These are phyloP conservation scores for Melieria omissa DNA, from an alignment of 2,888 invertebrate species.

Conservation along the genomic window DNA sequence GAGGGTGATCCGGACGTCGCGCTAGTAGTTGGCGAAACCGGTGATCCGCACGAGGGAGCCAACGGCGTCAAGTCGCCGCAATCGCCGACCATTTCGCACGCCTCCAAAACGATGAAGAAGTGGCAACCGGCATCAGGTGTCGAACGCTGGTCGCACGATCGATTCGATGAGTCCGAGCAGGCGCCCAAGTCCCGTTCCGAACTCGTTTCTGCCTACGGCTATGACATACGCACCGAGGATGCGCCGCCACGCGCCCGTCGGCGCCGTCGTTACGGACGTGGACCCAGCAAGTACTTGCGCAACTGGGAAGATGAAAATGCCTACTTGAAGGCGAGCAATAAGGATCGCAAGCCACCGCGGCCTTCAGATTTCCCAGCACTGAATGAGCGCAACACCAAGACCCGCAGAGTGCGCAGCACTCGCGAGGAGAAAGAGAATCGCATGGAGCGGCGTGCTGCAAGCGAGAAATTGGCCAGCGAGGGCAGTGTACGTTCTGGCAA, in stretches of 20 bases:
- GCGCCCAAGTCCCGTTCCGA: conserved; percentile 66
- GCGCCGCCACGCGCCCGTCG: conserved; percentile 89
- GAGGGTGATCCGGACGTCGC: conserved; percentile 48
- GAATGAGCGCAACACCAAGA: conserved; percentile 56
- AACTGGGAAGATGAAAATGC: conserved; percentile 95
- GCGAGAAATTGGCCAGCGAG: conserved; percentile 15
- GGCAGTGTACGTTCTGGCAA: not conserved
- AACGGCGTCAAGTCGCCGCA: conserved; percentile 56
- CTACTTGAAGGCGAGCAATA: conserved; percentile 73
- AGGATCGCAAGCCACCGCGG: conserved; percentile 66
- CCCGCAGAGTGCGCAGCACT: conserved; percentile 50
- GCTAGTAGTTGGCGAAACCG: conserved; percentile 25
- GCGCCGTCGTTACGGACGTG: conserved; percentile 87
- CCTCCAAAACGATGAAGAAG: conserved; percentile 65
- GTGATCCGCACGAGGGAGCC: conserved; percentile 53
- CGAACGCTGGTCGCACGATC: conserved; percentile 88
- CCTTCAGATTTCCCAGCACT: conserved; percentile 72
- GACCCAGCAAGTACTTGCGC: conserved; percentile 90
- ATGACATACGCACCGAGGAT: conserved; percentile 94
- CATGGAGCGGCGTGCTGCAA: conserved; percentile 50
- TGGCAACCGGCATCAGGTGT: conserved; percentile 66
- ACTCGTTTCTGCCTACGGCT: conserved; percentile 66
- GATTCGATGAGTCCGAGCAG: conserved; percentile 71
- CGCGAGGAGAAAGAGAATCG: conserved; percentile 62
- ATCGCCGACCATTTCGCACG: conserved; percentile 57